Evolutionary conservation across 2,113 vertebrate genomes (phyloP).

Genomic region (Percina caprodes): DNA sequence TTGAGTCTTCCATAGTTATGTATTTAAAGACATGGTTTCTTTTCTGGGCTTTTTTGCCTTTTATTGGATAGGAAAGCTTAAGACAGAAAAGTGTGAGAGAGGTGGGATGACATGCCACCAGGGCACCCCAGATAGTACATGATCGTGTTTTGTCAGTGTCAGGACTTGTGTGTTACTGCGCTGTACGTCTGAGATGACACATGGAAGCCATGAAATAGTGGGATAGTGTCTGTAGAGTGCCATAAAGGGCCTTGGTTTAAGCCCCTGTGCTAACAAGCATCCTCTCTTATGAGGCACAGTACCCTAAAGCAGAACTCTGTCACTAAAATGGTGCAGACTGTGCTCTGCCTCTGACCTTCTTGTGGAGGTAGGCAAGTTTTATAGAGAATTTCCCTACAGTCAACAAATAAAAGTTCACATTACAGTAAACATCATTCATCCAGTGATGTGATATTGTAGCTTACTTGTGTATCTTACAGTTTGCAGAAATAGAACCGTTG

Average conservation of each 20-base stretch:
- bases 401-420: background rate
- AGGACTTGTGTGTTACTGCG: background rate
- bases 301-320: background rate
- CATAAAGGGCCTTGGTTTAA: background rate
- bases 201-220: background rate
- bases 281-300: background rate
- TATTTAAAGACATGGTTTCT: background rate
- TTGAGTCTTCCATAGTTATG: too few species aligned
- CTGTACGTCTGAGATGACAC: background rate
- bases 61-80: too few species aligned
- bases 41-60: too few species aligned
- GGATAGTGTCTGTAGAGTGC: background rate
- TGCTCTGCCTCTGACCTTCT: background rate
- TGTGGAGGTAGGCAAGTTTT: background rate
- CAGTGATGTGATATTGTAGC: background rate
- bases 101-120: too few species aligned
- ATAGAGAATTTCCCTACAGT: background rate
- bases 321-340: slow-evolving; percentile 15
- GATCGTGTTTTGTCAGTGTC: background rate
- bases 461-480: slow-evolving; percentile 1
- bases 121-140: too few species aligned
- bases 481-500: background rate
- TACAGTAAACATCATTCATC: background rate
- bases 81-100: too few species aligned
- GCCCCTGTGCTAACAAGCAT: background rate